Base-by-base conservation (phyloP, 2,888 invertebrate genomes). In the Rosalia funebris region DNA sequence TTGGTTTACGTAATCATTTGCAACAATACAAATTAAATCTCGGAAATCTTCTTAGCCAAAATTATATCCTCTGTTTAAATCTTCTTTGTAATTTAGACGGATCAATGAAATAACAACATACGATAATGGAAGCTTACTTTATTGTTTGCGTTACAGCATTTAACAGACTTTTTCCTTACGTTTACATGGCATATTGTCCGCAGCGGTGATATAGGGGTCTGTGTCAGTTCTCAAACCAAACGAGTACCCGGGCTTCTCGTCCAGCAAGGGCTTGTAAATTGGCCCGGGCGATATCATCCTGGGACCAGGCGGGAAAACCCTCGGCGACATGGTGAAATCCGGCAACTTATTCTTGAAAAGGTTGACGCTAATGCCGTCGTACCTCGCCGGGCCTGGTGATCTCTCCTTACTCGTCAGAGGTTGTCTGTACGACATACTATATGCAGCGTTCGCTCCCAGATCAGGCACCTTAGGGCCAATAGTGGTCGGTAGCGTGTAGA, bases 181-280 rank as follows among this genome's bases (percentile, higher is more conserved):
- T 34, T 5, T 34, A 34, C 34, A 34, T n/a, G 34, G 34, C 34
- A 11, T 34, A n/a, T 34, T 34, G 73, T 88, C 88, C 56, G 85
- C 83, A 20, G 83, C 82, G 52, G 86, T 84, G 68, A 88, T 83
- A 77, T 87, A 84, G 4, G 87, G 84, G 19, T 83, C 81, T 10
- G 82, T 84, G 75, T 87, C 86, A 63, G 83, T 82, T 42, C 87
- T 86, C n/a, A 82, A 82, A 19, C 89, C 88, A 75, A 88, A 88
- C 14, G 88, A 86, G 71, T 84, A 88, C 20, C 83, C 78, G 73
- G 11, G 77, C 62, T 69, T 82, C 81, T 62, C 37, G 1, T 66
- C 63, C 37, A 72, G 46, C 60, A 70, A 71, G 0, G 74, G 75
- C 41, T 69, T 63, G 56, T 63, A 83, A 81, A 58, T 83, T 12